A percentile compares a stretch with the other conserved stretches of the same genome.
These are phyloP conservation scores for Oreochromis aureus DNA, from an alignment of 2,113 vertebrate genomes.

Conservation along the genomic window DNA sequence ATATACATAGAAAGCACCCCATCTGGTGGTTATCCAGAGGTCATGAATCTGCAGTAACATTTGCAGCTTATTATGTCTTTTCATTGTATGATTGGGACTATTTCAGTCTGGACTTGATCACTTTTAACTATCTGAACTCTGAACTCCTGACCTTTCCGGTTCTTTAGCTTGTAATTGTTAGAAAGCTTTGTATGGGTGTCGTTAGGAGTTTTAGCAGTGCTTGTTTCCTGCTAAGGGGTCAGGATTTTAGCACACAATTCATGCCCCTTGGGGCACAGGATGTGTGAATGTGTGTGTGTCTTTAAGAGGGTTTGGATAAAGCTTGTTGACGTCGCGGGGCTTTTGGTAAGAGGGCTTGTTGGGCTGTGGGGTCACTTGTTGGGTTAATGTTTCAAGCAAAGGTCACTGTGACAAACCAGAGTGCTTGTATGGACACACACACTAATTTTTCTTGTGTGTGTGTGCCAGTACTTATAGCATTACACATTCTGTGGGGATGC, in stretches of 20 bases:
- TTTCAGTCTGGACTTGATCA: constrained; percentile 5
- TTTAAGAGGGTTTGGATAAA: constrained; percentile 30
- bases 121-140: constrained; percentile 52
- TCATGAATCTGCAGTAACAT: neutral
- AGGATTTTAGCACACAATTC: constrained; percentile 57
- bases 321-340: constrained; percentile 46
- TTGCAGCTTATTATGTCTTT: constrained; percentile 1
- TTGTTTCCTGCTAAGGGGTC: constrained; percentile 61
- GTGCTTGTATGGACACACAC: neutral
- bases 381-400: constrained; percentile 16
- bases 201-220: constrained; percentile 54
- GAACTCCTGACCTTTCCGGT: constrained; percentile 33
- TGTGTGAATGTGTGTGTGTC: neutral
- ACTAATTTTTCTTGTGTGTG: neutral
- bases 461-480: neutral
- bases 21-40: neutral
- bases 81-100: neutral
- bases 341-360: constrained; percentile 28
- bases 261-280: constrained; percentile 42
- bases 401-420: neutral
- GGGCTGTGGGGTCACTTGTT: constrained; percentile 14
- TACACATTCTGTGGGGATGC: neutral
- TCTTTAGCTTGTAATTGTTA: constrained; percentile 36
- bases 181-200: constrained; percentile 40
- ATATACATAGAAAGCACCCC: neutral